Conservation (phyloP, 2,888 invertebrate species). For the Tolmerus cingulatus region DNA sequence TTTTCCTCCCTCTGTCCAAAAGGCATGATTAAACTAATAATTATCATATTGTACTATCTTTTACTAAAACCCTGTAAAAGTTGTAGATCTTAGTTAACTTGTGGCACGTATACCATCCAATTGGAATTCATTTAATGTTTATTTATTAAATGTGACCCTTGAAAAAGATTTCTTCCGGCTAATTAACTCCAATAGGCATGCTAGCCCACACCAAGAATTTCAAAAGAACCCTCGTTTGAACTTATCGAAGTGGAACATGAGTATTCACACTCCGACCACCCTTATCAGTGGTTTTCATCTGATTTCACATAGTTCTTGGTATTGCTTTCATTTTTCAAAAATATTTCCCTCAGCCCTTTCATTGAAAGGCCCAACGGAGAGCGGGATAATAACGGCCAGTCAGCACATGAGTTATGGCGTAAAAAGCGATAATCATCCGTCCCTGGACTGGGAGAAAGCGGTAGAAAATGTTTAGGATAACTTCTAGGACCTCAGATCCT, state of each 20-base stretch:
- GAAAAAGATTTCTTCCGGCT: constrained; percentile 31
- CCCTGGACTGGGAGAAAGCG: neutral
- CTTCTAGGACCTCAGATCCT: constrained; percentile 17
- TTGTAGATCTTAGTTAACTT: neutral
- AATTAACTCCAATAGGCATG: constrained; percentile 26
- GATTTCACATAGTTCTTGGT: neutral
- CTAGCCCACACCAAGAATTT: neutral
- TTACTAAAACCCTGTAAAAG: neutral
- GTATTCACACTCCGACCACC: constrained; percentile 33
- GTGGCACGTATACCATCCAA: neutral
- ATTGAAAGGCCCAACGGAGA: neutral
- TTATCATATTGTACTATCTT: too few relatives aligned
- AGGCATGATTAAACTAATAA: too few relatives aligned
- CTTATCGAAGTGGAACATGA: constrained; percentile 17
- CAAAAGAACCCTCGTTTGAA: neutral
- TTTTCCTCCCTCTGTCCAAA: too few relatives aligned
- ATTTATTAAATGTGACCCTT: neutral
- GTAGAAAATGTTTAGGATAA: neutral
- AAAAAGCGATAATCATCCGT: constrained; percentile 19
- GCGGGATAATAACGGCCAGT: constrained; percentile 23
- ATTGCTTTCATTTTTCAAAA: neutral
- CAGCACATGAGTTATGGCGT: constrained; percentile 20
- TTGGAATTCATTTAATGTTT: neutral
- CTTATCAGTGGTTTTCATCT: constrained; percentile 36
- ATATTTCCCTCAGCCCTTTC: constrained; percentile 3